Base-by-base conservation (phyloP, 1,140 invertebrate species). In the Drosophila burlai region DNA sequence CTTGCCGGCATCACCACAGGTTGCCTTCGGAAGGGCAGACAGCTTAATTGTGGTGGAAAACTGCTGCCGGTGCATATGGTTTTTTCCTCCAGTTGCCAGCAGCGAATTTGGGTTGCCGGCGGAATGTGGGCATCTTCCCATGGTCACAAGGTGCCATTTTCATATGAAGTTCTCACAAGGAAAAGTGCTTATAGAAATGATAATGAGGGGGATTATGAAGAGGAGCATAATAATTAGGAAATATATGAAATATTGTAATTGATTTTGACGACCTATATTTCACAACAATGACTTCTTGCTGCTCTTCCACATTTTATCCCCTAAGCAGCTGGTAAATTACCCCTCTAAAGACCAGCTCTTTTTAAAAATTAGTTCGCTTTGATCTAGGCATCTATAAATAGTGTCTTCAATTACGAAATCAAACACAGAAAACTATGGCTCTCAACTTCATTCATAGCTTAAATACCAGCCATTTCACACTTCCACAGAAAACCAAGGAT, bases 1-100 rank as follows among this genome's bases (percentile, higher is more conserved):
- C 81, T 87, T 87, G 84, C 65, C 50, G 58, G 49, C 54, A 58
- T 46, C 59, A 59, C 65, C 46, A 76, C 80, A 82, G 61, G 73
- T 76, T 77, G 64, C 62, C 58, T 65, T 67, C 77, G 58, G 52
- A 76, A 62, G 58, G 64, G 46, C 59, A 59, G 79, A 81, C 78
- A 81, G 57, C 57, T 81, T 81, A 81, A 81, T 81, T 81, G 78
- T 55, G 71, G 72, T 52, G 50, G 50, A 52, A 52, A 52, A 52
- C 38, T 59, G 72, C 40, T 18, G 68, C 69, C 52, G 69, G 66
- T 73, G 67, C 67, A 73, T 50, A 11, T 29, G 18, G 55, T 21
- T 55, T 71, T 64, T 31, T 13, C 21, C n/a, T 45, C 24, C 21
- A 63, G n/a, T 46, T 46, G 64, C 54, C 31, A 43, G 29, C 42